Base-by-base conservation (phyloP, 1,140 invertebrate species). In the Drepana arcuata region DNA sequence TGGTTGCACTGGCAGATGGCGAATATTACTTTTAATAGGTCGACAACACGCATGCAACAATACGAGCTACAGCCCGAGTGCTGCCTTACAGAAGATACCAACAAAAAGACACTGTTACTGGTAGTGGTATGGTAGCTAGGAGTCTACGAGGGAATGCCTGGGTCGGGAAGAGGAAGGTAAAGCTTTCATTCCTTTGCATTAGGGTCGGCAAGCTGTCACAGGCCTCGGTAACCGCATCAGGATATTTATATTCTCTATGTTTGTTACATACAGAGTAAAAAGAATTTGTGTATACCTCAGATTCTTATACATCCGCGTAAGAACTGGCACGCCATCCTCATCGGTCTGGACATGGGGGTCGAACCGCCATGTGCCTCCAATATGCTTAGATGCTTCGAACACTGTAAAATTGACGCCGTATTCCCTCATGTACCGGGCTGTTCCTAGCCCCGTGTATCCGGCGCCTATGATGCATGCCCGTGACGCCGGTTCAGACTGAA, bases 281-380 rank as follows among this genome's bases (percentile, higher is more conserved):
- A 16, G 58, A 77, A 91, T 92, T n/a, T n/a, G n/a, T n/a, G n/a
- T n/a, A n/a, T 27, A 93, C 87, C 83, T 87, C 7, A 88, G 62
- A 54, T 86, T 81, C 42, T 87, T 87, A 42, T 95, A 95, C 90
- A 92, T 90, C 79, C 89, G 90, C 4, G 90, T 88, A 53, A 90
- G 89, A 10, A 91, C 70, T 0, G 89, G 87, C 14, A 87, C 41
- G 1, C 87, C 88, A 68, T 87, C 74, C 10, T 88, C 74, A 46
- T 91, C 88, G 0, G 68, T 55, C 1, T 86, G 88, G 7, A 82
- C 80, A 14, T 85, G 59, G n/a, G 93, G 88, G 7, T 86, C 89
- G 52, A 92, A 93, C 7, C 89, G 69, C 91, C 91, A 92, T 1
- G 90, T 88, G 0, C 92, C 92, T 2, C 92, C 92, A 5, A 93